phyloP scores from a whole-genome alignment of 2,113 vertebrate genomes.

The Conger conger region DNA sequence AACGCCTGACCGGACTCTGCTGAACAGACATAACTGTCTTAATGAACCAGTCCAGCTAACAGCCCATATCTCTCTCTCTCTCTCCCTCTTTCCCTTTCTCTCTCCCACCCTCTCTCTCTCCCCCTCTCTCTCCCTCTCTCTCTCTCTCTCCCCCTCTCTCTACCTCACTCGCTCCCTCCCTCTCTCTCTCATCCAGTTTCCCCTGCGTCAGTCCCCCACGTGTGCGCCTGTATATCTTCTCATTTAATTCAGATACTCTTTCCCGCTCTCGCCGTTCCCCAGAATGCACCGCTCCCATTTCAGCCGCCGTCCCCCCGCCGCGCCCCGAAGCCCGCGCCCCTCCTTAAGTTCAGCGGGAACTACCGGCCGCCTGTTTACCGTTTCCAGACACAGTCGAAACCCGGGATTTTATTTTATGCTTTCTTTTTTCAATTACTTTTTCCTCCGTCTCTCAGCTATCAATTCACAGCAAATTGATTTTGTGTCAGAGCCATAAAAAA shows the following conservation, averaged over 20 bases:
- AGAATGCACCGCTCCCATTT: not conserved
- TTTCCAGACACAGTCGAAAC: not conserved
- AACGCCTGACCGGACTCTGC: conserved; percentile 57
- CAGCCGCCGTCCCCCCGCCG: not conserved
- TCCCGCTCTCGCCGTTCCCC: not conserved
- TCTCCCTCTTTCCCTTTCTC: not conserved
- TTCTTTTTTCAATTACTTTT: not conserved
- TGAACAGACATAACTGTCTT: conserved; percentile 68
- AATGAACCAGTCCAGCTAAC: conserved; percentile 63
- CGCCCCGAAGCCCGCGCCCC: not conserved
- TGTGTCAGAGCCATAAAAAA: not conserved
- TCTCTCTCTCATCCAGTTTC: conserved; percentile 66
- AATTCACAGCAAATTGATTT: not conserved
- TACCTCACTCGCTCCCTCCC: no score
- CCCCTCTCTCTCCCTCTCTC: conserved; percentile 57
- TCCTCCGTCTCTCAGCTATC: not conserved
- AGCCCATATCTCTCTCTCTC: conserved; percentile 52
- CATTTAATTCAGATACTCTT: not conserved
- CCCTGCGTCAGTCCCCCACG: conserved; percentile 52
- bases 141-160: not conserved
- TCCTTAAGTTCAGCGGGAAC: not conserved
- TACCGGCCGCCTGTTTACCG: not conserved
- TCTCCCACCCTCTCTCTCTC: no score
- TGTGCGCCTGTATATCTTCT: not conserved
- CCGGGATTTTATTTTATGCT: conserved; percentile 44